Conservation (phyloP, 2,888 invertebrate species). For the Portevinia maculata region DNA sequence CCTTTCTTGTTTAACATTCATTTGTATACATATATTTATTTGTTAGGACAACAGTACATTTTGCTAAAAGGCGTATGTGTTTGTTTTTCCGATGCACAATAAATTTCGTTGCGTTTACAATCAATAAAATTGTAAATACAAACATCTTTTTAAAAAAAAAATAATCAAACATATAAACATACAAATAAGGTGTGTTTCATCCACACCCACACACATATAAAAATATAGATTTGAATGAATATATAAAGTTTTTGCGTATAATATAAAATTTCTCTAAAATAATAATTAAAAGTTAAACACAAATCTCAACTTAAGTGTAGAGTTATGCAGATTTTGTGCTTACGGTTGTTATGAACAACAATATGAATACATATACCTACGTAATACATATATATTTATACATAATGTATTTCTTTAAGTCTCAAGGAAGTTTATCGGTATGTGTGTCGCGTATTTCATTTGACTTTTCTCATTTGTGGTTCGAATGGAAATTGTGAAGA, state of each 20-base stretch:
- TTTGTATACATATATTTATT: no score
- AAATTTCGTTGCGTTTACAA: slow-evolving; percentile 40
- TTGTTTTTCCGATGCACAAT: slow-evolving; percentile 27
- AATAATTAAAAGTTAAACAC: slow-evolving; percentile 13
- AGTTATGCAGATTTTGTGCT: slow-evolving; percentile 15
- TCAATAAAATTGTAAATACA: slow-evolving; percentile 65
- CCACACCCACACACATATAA: slow-evolving; percentile 37
- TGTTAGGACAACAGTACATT: slow-evolving; percentile 25
- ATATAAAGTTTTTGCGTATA: slow-evolving; percentile 1
- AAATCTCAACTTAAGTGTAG: slow-evolving; percentile 28
- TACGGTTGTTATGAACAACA: slow-evolving; percentile 33
- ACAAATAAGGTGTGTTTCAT: slow-evolving; percentile 28
- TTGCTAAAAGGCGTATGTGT: background rate
- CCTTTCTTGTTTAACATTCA: no score
- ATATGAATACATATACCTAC: background rate
- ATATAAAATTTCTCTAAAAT: slow-evolving; percentile 51
- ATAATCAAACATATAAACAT: no score
- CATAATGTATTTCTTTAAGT: slow-evolving; percentile 47
- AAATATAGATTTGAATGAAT: slow-evolving; percentile 40
- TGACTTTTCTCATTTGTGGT: background rate
- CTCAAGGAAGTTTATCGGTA: slow-evolving; percentile 51
- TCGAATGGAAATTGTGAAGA: slow-evolving; percentile 27
- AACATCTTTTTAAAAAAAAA: slow-evolving; percentile 16
- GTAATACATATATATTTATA: background rate
- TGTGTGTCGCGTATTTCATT: slow-evolving; percentile 17